phyloP scores from a whole-genome alignment of 2,888 invertebrate genomes.

The Cerastoderma edule region DNA sequence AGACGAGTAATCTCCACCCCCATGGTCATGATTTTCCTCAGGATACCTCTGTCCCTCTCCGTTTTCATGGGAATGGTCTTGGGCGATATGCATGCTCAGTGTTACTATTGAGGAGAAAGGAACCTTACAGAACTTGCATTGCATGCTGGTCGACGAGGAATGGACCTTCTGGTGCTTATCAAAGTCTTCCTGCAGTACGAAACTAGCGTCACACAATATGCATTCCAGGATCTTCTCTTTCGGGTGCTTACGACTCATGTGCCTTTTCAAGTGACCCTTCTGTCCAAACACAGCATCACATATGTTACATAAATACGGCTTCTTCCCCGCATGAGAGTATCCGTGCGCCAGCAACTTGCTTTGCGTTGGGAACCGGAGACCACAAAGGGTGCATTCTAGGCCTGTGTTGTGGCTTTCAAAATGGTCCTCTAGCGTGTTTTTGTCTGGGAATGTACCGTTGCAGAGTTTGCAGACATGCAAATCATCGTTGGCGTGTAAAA shows the following conservation, averaged over 20 bases:
- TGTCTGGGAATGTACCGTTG: not conserved
- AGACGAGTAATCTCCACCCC: too few relatives aligned
- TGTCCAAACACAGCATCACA: conserved; percentile 24
- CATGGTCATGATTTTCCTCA: too few relatives aligned
- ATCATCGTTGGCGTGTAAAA: conserved; percentile 6
- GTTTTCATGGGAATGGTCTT: conserved; percentile 13
- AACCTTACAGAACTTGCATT: conserved; percentile 17
- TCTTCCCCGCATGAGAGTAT: conserved; percentile 10
- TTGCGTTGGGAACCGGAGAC: conserved; percentile 5
- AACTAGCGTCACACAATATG: conserved; percentile 14
- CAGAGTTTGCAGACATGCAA: conserved; percentile 7
- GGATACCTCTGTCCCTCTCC: too few relatives aligned
- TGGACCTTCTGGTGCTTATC: conserved; percentile 21
- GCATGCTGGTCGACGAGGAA: conserved; percentile 1
- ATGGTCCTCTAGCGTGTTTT: conserved; percentile 1
- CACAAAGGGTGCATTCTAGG: conserved; percentile 4
- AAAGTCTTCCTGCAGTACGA: conserved; percentile 14
- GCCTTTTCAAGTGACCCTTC: conserved; percentile 20
- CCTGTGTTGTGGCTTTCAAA: conserved; percentile 14
- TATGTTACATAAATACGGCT: conserved; percentile 9
- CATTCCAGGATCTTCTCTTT: conserved; percentile 15
- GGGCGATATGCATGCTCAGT: conserved; percentile 17
- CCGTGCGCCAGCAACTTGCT: conserved; percentile 9
- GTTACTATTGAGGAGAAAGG: conserved; percentile 18
- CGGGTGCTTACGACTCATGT: conserved; percentile 11